Percentiles rank a stretch among this genome's conserved stretches.
These are phyloP conservation scores for Alligator mississippiensis DNA, from an alignment of 2,113 vertebrate genomes.

Conservation along the genomic window DNA sequence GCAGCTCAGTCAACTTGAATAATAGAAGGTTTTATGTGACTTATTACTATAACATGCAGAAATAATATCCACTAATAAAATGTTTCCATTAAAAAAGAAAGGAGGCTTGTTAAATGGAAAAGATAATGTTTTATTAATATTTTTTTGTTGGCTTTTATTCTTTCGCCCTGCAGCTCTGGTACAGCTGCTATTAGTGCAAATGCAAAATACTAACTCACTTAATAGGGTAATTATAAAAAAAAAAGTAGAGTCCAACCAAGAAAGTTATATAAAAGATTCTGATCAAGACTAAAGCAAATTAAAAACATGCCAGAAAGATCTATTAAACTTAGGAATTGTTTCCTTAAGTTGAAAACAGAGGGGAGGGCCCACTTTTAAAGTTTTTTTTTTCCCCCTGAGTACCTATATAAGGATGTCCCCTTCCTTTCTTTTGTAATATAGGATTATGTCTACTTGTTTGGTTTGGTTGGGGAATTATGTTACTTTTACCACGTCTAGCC, in stretches of 20 bases:
- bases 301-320: neutral
- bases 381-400: neutral
- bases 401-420: fast-evolving
- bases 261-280: constrained; percentile 17
- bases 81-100: constrained; percentile 66
- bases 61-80: constrained; percentile 63
- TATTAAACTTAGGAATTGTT: constrained; percentile 3
- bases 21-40: constrained; percentile 61
- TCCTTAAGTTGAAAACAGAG: neutral
- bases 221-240: constrained; percentile 56
- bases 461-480: neutral
- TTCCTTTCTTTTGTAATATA: neutral
- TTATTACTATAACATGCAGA: constrained; percentile 53
- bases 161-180: constrained; percentile 46
- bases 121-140: constrained; percentile 67
- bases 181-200: constrained; percentile 44
- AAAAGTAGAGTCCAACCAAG: neutral
- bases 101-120: constrained; percentile 47
- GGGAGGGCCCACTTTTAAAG: neutral
- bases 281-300: constrained; percentile 23
- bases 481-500: neutral
- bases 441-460: constrained; percentile 5
- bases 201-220: constrained; percentile 46
- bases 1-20: constrained; percentile 50
- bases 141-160: constrained; percentile 38